Conservation (phyloP, 2,888 invertebrate genomes). For the Meandrusa payeni region DNA sequence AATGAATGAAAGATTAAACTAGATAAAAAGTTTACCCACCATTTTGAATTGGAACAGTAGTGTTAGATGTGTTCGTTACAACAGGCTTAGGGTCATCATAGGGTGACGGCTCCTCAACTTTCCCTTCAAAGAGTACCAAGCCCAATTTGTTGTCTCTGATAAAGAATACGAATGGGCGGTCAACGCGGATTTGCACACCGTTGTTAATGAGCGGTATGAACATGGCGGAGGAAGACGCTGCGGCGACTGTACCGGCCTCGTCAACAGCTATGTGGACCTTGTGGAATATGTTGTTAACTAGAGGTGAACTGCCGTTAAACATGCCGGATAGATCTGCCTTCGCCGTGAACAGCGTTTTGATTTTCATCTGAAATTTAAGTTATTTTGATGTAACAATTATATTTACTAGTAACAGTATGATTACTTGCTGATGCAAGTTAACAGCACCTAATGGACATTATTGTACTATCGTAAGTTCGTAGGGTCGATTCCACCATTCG, state of each 20-base stretch:
- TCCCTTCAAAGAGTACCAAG: slow-evolving; percentile 83
- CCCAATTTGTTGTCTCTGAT: slow-evolving; percentile 79
- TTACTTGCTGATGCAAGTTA: too few relatives aligned
- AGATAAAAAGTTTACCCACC: slow-evolving; percentile 2
- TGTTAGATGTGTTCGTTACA: slow-evolving; percentile 16
- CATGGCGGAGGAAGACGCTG: slow-evolving; percentile 80
- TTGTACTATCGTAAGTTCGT: too few relatives aligned
- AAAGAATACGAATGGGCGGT: slow-evolving; percentile 84
- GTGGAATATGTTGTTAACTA: slow-evolving; percentile 81
- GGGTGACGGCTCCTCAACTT: slow-evolving; percentile 71
- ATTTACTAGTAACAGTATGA: too few relatives aligned
- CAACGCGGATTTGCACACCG: slow-evolving; percentile 72
- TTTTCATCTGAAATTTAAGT: slow-evolving; percentile 72
- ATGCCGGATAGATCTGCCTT: slow-evolving; percentile 82
- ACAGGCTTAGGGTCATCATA: slow-evolving; percentile 30
- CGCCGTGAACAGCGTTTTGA: slow-evolving; percentile 77
- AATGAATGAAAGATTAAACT: too few relatives aligned
- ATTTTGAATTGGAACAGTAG: neutral
- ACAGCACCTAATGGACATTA: too few relatives aligned
- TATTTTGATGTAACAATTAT: neutral
- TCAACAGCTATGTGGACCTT: slow-evolving; percentile 84
- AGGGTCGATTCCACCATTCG: too few relatives aligned
- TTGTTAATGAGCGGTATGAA: slow-evolving; percentile 82
- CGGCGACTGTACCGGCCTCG: slow-evolving; percentile 84
- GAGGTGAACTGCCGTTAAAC: slow-evolving; percentile 53